Evolutionary conservation across 2,113 vertebrate species (phyloP), one percentile per base, ranked within the genome.

Genomic region (Sceloporus undulatus): DNA sequence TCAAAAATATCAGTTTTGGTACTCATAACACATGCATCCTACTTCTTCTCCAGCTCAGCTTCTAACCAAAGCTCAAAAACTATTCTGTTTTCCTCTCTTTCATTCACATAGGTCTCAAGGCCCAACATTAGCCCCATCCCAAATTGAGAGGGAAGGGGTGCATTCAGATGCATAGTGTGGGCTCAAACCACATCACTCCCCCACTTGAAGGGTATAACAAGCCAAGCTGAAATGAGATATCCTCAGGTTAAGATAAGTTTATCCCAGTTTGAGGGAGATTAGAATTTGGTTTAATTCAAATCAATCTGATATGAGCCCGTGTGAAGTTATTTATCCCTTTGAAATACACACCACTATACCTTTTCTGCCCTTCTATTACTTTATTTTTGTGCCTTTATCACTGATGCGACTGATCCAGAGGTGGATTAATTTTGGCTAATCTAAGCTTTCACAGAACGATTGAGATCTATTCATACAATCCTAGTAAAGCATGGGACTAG

Each of bases 401-500:
- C 16, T 56, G 48, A 68, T 59, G n/a, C 40, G 11, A 74, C 84
- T 87, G 81, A 48, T 9, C 4, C 71, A 82, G 4, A 52, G 1
- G 75, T 74, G 42, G 59, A 78, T 75, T 76, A 85, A 90, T 56
- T 74, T 1, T 62, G 29, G 85, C 83, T 66, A 90, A 78, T 85
- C 6, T 0, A 1, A 76, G 40, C 1, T 48, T 90, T 89, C 0
- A 79, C 34, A 42, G 62, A 6, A 74, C 9, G 34, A 3, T 81
- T 88, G 21, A 85, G 88, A 85, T 81, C 40, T 82, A 65, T 79
- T 59, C 74, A 40, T 76, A 91, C 71, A 29, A 87, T 79, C 40
- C 29, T 56, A 82, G 1, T 87, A 42, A 86, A 86, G 66, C 71
- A 71, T 68, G 34, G 27, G 86, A 75, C 3, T 89, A 34, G 27